Percentiles rank a stretch among this genome's conserved stretches.
phyloP scores from a whole-genome alignment of 2,888 invertebrate species.

The Platycheirus rosarum region DNA sequence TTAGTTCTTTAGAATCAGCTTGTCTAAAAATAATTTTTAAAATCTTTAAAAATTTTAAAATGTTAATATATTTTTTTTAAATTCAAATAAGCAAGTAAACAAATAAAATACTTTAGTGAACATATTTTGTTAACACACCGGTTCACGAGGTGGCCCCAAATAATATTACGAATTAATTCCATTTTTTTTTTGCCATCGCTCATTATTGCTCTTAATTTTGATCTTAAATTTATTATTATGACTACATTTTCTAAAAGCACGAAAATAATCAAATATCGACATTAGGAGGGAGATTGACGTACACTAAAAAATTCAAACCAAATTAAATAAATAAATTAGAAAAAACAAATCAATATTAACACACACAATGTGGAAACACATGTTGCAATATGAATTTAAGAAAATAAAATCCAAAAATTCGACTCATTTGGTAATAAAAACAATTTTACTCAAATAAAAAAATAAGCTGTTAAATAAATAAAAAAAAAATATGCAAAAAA shows the following conservation, averaged over 20 bases:
- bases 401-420: too few relatives aligned
- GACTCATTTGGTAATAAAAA: too few relatives aligned
- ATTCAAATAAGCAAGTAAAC: background rate
- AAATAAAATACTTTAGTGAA: too few relatives aligned
- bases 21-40: background rate
- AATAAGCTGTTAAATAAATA: too few relatives aligned
- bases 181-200: conserved; percentile 1
- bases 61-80: conserved; percentile 10
- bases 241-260: background rate
- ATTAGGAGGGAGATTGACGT: conserved; percentile 8
- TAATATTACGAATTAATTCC: background rate
- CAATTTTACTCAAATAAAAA: too few relatives aligned
- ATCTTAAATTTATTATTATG: conserved; percentile 21
- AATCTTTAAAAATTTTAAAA: conserved; percentile 7
- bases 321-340: conserved; percentile 5
- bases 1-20: background rate
- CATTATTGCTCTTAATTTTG: conserved; percentile 1
- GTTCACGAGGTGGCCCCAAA: background rate
- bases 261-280: conserved; percentile 22
- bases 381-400: too few relatives aligned
- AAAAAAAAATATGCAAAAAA: too few relatives aligned
- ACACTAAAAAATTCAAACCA: background rate
- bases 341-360: background rate
- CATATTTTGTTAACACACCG: too few relatives aligned
- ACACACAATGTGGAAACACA: conserved; percentile 10